Percentiles rank a stretch among this genome's conserved stretches.
Evolutionary conservation across 2,888 invertebrate genomes (phyloP).

Genomic region (Melieria omissa): DNA sequence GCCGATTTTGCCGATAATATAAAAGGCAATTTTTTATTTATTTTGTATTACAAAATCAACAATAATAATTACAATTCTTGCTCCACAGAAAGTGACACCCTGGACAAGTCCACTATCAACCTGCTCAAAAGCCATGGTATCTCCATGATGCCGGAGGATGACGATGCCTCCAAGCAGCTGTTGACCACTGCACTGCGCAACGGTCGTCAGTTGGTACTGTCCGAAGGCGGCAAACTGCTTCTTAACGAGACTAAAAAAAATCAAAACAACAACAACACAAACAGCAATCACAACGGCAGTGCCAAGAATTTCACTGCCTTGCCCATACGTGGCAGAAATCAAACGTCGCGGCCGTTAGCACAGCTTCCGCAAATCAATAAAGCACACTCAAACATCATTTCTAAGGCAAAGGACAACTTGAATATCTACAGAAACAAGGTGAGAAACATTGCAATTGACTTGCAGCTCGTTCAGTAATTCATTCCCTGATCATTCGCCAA

Average conservation of each 20-base stretch:
- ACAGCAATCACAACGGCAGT: constrained; percentile 37
- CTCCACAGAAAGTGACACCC: constrained; percentile 52
- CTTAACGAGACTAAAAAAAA: constrained; percentile 69
- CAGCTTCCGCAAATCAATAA: constrained; percentile 35
- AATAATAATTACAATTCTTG: not conserved
- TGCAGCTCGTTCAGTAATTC: not conserved
- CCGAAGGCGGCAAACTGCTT: constrained; percentile 83
- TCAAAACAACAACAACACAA: constrained; percentile 43
- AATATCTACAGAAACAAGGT: constrained; percentile 45
- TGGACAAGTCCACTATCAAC: constrained; percentile 68
- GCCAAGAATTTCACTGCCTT: constrained; percentile 34
- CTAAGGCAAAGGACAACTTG: constrained; percentile 48
- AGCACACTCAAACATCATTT: constrained; percentile 48
- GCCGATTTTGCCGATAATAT: constrained; percentile 49
- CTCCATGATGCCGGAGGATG: constrained; percentile 86
- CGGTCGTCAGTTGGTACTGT: constrained; percentile 86
- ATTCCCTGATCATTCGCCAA: constrained; percentile 10
- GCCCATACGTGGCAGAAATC: constrained; percentile 41
- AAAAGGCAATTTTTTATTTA: constrained; percentile 40
- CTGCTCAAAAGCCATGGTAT: constrained; percentile 87
- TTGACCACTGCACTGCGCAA: constrained; percentile 85
- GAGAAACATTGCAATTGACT: not conserved
- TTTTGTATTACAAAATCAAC: not conserved
- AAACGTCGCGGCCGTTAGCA: constrained; percentile 23
- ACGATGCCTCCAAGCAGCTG: constrained; percentile 74